Conservation (phyloP, 1,140 invertebrate genomes). For the Stegodyphus mimosarum region DNA sequence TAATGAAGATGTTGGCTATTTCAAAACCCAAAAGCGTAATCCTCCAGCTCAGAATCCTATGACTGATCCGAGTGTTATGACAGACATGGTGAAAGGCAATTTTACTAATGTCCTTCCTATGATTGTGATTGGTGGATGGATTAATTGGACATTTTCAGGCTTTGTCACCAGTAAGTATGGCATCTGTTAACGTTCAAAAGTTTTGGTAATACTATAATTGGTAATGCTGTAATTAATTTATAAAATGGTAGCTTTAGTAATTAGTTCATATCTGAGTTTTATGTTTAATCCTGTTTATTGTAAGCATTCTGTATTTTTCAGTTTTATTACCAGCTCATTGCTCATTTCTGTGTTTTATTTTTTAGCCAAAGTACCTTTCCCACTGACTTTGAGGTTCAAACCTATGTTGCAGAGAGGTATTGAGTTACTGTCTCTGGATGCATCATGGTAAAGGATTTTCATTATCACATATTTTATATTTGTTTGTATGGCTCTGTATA, state of each 20-base stretch:
- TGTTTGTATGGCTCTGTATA: slow-evolving; percentile 68
- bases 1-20: slow-evolving; percentile 91
- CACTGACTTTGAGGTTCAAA: slow-evolving; percentile 96
- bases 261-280: no score
- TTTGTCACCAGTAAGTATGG: slow-evolving; percentile 91
- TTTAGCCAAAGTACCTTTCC: slow-evolving; percentile 96
- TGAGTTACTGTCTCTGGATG: slow-evolving; percentile 93
- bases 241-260: no score
- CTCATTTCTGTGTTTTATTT: slow-evolving; percentile 34
- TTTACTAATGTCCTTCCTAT: slow-evolving; percentile 98
- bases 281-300: no score
- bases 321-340: no score
- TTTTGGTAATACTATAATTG: no score
- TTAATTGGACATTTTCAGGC: slow-evolving; percentile 99
- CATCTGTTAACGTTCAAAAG: background rate
- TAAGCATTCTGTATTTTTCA: no score
- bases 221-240: no score
- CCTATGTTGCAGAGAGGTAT: slow-evolving; percentile 99
- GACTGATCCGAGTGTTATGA: slow-evolving; percentile 98
- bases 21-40: slow-evolving; percentile 89
- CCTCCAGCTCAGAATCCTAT: slow-evolving; percentile 88
- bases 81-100: slow-evolving; percentile 99
- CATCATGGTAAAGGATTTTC: slow-evolving; percentile 80
- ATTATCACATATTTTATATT: background rate
- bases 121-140: slow-evolving; percentile 99